phyloP scores from a whole-genome alignment of 2,888 invertebrate genomes.

The Tuberolachnus salignus region DNA sequence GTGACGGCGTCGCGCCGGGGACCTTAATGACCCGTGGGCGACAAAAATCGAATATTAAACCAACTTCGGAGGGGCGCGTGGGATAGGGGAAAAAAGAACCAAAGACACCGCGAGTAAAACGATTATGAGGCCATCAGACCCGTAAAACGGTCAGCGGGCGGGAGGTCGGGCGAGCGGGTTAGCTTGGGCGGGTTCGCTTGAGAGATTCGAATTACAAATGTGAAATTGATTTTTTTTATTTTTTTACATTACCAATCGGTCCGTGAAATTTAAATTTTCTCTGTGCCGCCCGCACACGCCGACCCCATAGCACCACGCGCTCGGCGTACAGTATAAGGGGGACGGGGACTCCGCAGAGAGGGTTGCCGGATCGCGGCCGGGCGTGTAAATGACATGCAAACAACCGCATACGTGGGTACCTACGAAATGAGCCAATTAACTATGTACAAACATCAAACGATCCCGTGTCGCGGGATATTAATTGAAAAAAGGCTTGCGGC shows the following conservation, averaged over 20 bases:
- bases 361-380: constrained; percentile 27
- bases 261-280: constrained; percentile 52
- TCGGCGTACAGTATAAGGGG: constrained; percentile 3
- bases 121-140: constrained; percentile 39
- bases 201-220: constrained; percentile 46
- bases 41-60: constrained; percentile 48
- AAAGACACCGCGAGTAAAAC: constrained; percentile 43
- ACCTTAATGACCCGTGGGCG: constrained; percentile 22
- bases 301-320: no score
- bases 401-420: constrained; percentile 38
- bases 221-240: constrained; percentile 53
- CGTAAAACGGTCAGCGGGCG: neutral
- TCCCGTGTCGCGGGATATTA: constrained; percentile 12
- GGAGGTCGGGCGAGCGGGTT: neutral
- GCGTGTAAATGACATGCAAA: constrained; percentile 54
- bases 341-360: constrained; percentile 7
- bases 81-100: constrained; percentile 30
- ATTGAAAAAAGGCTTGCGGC: constrained; percentile 16
- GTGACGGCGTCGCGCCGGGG: neutral
- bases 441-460: constrained; percentile 48
- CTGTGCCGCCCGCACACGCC: no score
- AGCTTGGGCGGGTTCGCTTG: constrained; percentile 6
- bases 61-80: constrained; percentile 21
- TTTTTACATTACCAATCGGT: constrained; percentile 40
- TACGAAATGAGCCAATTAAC: constrained; percentile 52